Conservation (phyloP, 2,888 invertebrate genomes). For the Timema podura region DNA sequence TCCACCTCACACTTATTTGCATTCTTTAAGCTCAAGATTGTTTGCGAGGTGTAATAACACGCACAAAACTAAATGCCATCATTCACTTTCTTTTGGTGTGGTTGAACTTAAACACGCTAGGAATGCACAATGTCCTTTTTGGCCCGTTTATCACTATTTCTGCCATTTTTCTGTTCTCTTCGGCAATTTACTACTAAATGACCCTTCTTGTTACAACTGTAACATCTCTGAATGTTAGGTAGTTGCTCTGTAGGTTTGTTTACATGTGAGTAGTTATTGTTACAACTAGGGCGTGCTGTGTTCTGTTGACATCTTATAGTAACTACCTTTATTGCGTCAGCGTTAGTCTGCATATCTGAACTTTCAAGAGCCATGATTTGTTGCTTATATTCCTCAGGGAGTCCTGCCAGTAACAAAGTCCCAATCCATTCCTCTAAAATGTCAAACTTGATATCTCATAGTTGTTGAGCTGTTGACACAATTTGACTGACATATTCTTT, state of each 20-base stretch:
- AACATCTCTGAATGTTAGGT: background rate
- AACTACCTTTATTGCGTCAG: background rate
- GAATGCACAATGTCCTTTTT: too few species aligned
- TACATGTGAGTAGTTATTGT: background rate
- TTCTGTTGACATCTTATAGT: background rate
- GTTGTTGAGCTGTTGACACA: background rate
- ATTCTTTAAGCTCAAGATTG: background rate
- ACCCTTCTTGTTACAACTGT: background rate
- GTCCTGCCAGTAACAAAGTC: background rate
- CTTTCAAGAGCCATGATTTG: background rate
- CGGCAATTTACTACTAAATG: background rate
- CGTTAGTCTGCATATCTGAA: background rate
- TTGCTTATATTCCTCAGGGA: background rate
- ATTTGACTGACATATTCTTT: too few species aligned
- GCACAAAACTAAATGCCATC: background rate
- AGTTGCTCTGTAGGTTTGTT: background rate
- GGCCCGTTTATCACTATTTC: background rate
- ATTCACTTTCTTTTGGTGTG: too few species aligned
- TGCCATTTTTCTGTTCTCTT: background rate
- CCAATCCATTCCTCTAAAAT: background rate
- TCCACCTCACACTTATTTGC: background rate
- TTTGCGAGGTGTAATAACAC: background rate
- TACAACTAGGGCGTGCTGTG: background rate
- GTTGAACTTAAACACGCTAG: too few species aligned
- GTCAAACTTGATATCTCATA: background rate